phyloP scores from a whole-genome alignment of 2,888 invertebrate genomes.

The Phyllotreta cruciferae region DNA sequence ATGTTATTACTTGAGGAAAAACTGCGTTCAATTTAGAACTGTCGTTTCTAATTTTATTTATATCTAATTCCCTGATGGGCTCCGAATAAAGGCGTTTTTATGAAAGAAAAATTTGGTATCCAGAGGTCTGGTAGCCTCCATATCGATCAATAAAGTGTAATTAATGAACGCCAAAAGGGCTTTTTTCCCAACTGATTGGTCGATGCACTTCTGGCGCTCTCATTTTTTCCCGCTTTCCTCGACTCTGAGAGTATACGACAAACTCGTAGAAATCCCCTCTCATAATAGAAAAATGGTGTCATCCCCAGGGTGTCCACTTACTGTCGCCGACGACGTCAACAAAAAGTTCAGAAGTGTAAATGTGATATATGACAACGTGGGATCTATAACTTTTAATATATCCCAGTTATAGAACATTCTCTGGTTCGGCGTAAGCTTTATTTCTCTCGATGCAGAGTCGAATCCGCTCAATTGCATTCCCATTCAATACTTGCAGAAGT shows the following conservation, averaged over 20 bases:
- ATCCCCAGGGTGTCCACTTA: slow-evolving; percentile 30
- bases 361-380: slow-evolving; percentile 44
- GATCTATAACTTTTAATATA: slow-evolving; percentile 46
- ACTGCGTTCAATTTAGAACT: too few species aligned
- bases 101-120: too few species aligned
- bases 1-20: too few species aligned
- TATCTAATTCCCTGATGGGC: too few species aligned
- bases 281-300: slow-evolving; percentile 34
- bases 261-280: slow-evolving; percentile 12
- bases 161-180: too few species aligned
- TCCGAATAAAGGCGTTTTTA: too few species aligned
- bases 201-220: neutral
- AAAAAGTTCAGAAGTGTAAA: slow-evolving; percentile 36
- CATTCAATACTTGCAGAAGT: too few species aligned
- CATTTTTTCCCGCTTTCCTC: neutral
- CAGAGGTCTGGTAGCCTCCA: too few species aligned
- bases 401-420: slow-evolving; percentile 39
- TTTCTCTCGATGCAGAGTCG: slow-evolving; percentile 1
- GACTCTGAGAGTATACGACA: slow-evolving; percentile 8
- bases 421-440: slow-evolving; percentile 1
- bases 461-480: neutral
- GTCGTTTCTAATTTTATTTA: too few species aligned
- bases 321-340: slow-evolving; percentile 21
- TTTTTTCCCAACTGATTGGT: neutral
- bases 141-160: too few species aligned